Percentiles rank a stretch among this genome's conserved stretches.
phyloP scores from a whole-genome alignment of 2,888 invertebrate genomes.

The Antheraea assamensis region DNA sequence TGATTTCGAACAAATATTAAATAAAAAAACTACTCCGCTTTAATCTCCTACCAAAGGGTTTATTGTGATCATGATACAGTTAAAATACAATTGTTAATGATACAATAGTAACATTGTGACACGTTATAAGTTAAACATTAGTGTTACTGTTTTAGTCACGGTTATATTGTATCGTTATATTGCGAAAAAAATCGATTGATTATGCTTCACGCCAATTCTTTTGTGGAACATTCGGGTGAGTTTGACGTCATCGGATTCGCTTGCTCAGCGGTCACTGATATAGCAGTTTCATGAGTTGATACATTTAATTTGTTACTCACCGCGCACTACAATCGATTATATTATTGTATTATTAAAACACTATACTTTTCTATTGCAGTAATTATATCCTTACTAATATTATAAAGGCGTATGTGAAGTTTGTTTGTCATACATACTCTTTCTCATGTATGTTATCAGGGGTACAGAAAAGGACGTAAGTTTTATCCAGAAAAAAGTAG shows the following conservation, averaged over 20 bases:
- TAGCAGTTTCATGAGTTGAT: conserved; percentile 48
- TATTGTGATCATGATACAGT: not conserved
- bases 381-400: no score
- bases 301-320: not conserved
- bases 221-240: not conserved
- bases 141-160: conserved; percentile 8
- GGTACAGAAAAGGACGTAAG: no score
- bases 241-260: conserved; percentile 45
- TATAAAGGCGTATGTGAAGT: no score
- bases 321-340: no score
- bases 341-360: no score
- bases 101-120: conserved; percentile 1
- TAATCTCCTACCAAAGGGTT: not conserved
- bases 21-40: not conserved
- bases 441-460: no score
- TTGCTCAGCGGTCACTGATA: conserved; percentile 35
- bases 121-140: not conserved
- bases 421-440: no score
- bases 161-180: conserved; percentile 7
- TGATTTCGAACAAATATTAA: not conserved
- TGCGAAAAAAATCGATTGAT: conserved; percentile 16
- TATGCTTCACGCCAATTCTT: conserved; percentile 16
- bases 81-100: not conserved
- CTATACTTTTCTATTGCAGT: no score
- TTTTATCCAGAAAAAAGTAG: no score